phyloP scores from a whole-genome alignment of 2,797 vertebrate genomes.

The Mus spretus region DNA sequence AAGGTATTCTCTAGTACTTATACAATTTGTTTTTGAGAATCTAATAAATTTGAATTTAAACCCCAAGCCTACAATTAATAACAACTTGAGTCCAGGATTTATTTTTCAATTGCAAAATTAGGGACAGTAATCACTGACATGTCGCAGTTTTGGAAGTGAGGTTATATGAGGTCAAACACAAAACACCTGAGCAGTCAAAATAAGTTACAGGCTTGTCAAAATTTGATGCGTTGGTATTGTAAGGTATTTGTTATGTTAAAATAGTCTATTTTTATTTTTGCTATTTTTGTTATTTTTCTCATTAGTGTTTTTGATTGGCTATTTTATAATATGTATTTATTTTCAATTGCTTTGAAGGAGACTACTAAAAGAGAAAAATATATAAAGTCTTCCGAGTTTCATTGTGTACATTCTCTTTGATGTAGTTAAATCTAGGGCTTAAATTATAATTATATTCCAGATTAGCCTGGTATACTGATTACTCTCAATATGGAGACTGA shows the following conservation, averaged over 20 bases:
- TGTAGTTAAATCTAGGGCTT: not conserved
- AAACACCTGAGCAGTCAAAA: not conserved
- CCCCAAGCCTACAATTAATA: not conserved
- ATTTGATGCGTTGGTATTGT: not conserved
- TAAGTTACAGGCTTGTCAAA: not conserved
- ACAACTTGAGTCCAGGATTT: not conserved
- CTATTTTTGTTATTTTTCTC: not conserved
- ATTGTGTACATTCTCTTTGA: not conserved
- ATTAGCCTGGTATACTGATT: not conserved
- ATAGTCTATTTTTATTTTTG: not conserved
- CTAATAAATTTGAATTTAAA: constrained; percentile 39
- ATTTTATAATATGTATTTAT: not conserved
- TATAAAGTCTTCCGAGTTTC: not conserved
- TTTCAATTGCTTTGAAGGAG: not conserved
- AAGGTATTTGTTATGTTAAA: not conserved
- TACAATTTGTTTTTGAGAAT: constrained; percentile 1
- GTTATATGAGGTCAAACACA: not conserved
- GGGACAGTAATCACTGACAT: not conserved
- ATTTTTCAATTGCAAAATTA: not conserved
- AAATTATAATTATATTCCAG: not conserved
- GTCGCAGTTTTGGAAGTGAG: not conserved
- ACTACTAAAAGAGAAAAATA: not conserved
- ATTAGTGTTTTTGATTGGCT: not conserved
- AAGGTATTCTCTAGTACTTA: not conserved
- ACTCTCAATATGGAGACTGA: not conserved